Evolutionary conservation across 2,113 vertebrate species (phyloP).

Genomic region (Etia nguti): DNA sequence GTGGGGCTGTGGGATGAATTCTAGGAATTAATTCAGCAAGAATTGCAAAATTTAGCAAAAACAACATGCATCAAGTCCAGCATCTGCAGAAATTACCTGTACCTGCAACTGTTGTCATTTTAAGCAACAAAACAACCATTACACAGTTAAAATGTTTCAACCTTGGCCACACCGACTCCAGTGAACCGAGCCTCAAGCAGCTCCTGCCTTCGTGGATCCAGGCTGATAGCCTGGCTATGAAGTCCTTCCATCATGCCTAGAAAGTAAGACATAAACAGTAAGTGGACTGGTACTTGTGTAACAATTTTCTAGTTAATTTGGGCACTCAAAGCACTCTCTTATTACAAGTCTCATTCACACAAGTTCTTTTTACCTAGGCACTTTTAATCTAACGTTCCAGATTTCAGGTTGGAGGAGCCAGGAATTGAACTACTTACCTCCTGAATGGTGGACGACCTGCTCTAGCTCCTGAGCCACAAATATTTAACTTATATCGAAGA

Average conservation of each 20-base stretch:
- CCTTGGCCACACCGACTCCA: slow-evolving; percentile 89
- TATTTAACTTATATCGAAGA: neutral
- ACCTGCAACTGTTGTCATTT: neutral
- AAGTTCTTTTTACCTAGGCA: neutral
- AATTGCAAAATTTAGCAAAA: neutral
- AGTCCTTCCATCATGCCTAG: slow-evolving; percentile 96
- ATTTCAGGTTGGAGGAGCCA: neutral
- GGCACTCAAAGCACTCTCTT: neutral
- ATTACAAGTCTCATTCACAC: neutral
- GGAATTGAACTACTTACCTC: neutral
- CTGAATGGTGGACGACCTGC: neutral
- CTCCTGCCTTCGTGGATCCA: slow-evolving; percentile 92
- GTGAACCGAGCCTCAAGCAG: slow-evolving; percentile 93
- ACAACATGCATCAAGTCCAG: neutral
- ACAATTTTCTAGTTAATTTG: neutral
- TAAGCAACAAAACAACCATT: neutral
- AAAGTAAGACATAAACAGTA: slow-evolving; percentile 13
- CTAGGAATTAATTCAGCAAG: neutral
- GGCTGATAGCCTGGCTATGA: slow-evolving; percentile 77
- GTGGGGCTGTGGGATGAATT: neutral
- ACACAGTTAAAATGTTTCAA: slow-evolving; percentile 50
- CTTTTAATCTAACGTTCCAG: neutral
- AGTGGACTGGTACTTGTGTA: neutral
- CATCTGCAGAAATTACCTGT: neutral
- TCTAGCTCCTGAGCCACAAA: neutral